Percentiles rank a stretch among this genome's conserved stretches.
phyloP scores from a whole-genome alignment of 2,888 invertebrate genomes.

The Icerya purchasi region DNA sequence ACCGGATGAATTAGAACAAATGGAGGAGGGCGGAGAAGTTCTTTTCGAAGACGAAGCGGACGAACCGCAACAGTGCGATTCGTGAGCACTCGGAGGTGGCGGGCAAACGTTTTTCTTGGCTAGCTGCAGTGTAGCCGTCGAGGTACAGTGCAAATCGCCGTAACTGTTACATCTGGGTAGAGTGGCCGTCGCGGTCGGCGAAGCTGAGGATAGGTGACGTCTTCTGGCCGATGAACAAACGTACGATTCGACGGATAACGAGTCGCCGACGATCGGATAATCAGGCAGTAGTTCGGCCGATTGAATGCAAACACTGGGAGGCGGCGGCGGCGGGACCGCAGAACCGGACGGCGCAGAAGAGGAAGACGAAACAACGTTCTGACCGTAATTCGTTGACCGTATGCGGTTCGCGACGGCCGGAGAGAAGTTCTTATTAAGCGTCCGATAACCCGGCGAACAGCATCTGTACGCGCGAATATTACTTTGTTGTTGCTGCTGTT shows the following conservation, averaged over 20 bases:
- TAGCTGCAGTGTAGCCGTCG: neutral
- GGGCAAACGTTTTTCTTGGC: neutral
- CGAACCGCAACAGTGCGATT: too few species aligned
- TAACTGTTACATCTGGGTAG: constrained; percentile 11
- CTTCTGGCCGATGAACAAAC: neutral
- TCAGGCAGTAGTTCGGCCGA: too few species aligned
- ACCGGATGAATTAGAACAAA: too few species aligned
- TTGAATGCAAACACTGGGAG: too few species aligned
- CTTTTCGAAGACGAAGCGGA: too few species aligned
- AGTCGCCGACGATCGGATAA: neutral
- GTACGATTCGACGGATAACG: neutral
- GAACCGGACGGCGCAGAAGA: neutral
- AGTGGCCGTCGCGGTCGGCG: neutral
- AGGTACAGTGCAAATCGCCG: constrained; percentile 8
- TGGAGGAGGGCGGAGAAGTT: too few species aligned
- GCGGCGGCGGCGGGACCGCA: neutral
- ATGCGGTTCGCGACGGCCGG: neutral
- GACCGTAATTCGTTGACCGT: neutral
- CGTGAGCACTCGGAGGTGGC: neutral
- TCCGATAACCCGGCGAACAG: neutral
- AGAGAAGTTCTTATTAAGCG: constrained; percentile 2
- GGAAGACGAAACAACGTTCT: neutral
- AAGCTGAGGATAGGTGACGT: neutral
- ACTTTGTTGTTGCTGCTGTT: constrained; percentile 8
- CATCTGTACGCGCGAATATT: neutral